A percentile compares a stretch with the other conserved stretches of the same genome.
Conservation (phyloP, 2,888 invertebrate genomes). For the Apotomis turbidana region DNA sequence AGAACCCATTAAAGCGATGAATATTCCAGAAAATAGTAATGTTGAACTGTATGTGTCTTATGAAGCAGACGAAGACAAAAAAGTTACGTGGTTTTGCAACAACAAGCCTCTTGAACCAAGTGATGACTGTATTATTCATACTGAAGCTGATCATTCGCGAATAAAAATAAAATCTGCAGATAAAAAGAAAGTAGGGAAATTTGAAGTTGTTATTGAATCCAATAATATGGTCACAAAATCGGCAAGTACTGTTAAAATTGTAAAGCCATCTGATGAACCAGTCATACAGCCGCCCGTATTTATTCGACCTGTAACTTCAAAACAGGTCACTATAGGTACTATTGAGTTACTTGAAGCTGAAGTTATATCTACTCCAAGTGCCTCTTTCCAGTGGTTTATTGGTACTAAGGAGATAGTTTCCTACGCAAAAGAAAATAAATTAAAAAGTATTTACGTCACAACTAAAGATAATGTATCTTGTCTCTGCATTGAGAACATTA, state of each 20-base stretch:
- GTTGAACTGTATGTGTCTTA: constrained; percentile 88
- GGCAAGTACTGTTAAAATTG: constrained; percentile 92
- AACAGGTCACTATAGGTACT: constrained; percentile 88
- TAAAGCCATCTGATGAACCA: constrained; percentile 84
- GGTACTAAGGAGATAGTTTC: constrained; percentile 87
- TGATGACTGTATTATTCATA: constrained; percentile 84
- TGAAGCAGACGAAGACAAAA: constrained; percentile 88
- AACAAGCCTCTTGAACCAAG: constrained; percentile 88
- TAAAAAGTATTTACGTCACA: constrained; percentile 88
- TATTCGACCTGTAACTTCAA: constrained; percentile 87
- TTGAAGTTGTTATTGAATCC: constrained; percentile 93
- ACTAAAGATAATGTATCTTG: constrained; percentile 90
- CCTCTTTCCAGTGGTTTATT: constrained; percentile 95
- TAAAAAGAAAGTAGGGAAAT: constrained; percentile 92
- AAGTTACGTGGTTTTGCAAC: constrained; percentile 93
- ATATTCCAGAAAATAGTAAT: constrained; percentile 87
- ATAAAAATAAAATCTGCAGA: constrained; percentile 87
- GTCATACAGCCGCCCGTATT: constrained; percentile 89
- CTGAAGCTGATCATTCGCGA: constrained; percentile 85
- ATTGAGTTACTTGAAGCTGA: constrained; percentile 90
- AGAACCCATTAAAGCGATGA: constrained; percentile 89
- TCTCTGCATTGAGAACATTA: constrained; percentile 89
- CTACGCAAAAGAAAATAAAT: constrained; percentile 81
- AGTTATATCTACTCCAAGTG: constrained; percentile 90
- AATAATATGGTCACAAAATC: constrained; percentile 90